phyloP scores from a whole-genome alignment of 2,888 invertebrate species.

The Tiliacea aurago region DNA sequence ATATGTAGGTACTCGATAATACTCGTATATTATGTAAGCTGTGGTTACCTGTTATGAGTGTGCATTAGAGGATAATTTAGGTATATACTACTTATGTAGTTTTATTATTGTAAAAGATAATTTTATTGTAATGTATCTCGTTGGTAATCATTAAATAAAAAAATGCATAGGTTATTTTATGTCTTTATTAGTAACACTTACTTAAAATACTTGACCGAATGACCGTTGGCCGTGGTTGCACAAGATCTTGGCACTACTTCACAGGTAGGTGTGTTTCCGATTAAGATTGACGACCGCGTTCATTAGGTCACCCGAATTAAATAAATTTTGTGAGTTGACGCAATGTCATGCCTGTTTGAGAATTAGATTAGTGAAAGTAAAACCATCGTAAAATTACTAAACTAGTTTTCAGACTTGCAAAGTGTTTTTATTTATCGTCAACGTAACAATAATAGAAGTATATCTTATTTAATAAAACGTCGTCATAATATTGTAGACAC shows the following conservation, averaged over 20 bases:
- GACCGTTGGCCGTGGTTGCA: conserved; percentile 57
- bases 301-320: conserved; percentile 52
- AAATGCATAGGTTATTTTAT: too few species aligned
- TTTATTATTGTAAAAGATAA: too few species aligned
- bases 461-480: conserved; percentile 12
- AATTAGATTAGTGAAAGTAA: conserved; percentile 58
- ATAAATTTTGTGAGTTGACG: conserved; percentile 52
- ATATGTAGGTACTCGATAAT: too few species aligned
- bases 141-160: too few species aligned
- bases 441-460: background rate
- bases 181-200: too few species aligned
- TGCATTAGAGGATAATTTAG: too few species aligned
- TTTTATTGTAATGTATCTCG: too few species aligned
- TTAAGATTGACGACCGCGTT: conserved; percentile 46
- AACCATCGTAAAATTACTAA: conserved; percentile 30
- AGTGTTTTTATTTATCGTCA: background rate
- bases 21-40: too few species aligned
- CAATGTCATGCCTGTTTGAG: conserved; percentile 18
- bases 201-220: conserved; percentile 57
- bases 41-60: too few species aligned
- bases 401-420: conserved; percentile 20
- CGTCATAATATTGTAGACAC: conserved; percentile 34
- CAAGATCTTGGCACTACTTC: conserved; percentile 60
- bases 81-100: too few species aligned
- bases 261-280: conserved; percentile 52